phyloP scores from a whole-genome alignment of 2,888 invertebrate species.

The Agriopis aurantiaria region DNA sequence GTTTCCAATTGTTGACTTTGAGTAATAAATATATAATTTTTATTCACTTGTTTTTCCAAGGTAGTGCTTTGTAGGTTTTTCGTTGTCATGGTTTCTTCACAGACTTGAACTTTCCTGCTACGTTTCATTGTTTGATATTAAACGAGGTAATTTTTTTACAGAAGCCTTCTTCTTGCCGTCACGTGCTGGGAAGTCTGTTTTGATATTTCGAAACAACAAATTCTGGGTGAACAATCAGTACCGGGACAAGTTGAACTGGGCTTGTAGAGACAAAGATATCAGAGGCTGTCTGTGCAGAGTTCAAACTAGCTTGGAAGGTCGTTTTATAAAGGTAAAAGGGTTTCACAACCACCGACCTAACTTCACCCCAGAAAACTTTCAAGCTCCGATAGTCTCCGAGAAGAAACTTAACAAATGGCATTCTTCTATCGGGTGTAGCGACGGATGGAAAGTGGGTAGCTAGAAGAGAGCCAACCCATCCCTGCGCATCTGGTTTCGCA shows the following conservation, averaged over 20 bases:
- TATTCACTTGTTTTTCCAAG: neutral
- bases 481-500: slow-evolving; percentile 13
- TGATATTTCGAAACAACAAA: slow-evolving; percentile 79
- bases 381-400: slow-evolving; percentile 56
- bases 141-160: slow-evolving; percentile 53
- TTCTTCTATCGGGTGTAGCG: slow-evolving; percentile 23
- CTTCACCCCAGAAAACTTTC: slow-evolving; percentile 76
- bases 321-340: slow-evolving; percentile 75
- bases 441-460: slow-evolving; percentile 36
- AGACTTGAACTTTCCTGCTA: neutral
- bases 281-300: slow-evolving; percentile 78
- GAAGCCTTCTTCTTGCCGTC: slow-evolving; percentile 81
- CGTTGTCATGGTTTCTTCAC: neutral
- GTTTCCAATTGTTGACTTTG: neutral
- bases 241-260: slow-evolving; percentile 80
- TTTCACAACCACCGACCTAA: slow-evolving; percentile 76
- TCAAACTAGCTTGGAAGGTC: slow-evolving; percentile 80
- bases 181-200: slow-evolving; percentile 78
- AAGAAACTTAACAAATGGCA: slow-evolving; percentile 47
- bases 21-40: neutral
- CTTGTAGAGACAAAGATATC: slow-evolving; percentile 79
- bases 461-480: slow-evolving; percentile 24
- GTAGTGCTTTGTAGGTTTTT: neutral
- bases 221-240: slow-evolving; percentile 84
- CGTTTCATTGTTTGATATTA: slow-evolving; percentile 14